Conservation (phyloP, 2,797 vertebrate genomes). For the Alosa sapidissima region DNA sequence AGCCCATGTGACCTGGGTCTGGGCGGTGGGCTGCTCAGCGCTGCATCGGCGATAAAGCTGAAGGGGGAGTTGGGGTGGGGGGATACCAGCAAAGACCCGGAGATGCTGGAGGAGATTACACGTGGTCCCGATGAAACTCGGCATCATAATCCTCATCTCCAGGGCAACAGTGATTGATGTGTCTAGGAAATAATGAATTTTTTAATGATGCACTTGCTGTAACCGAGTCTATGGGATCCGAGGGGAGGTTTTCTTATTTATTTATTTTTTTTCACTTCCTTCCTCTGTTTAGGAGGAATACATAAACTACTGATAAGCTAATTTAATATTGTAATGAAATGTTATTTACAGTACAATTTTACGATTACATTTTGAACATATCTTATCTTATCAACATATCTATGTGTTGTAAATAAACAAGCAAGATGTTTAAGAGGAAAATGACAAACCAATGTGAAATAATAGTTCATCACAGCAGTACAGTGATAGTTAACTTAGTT, state of each 20-base stretch:
- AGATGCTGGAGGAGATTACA: slow-evolving; percentile 59
- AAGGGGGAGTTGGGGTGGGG: too few species aligned
- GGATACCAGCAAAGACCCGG: slow-evolving; percentile 38
- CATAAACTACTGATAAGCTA: neutral
- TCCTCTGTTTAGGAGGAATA: neutral
- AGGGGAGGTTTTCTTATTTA: neutral
- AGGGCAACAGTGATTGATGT: slow-evolving; percentile 45
- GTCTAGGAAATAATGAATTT: slow-evolving; percentile 39
- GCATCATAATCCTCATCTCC: slow-evolving; percentile 34
- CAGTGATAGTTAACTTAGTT: neutral
- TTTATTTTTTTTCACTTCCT: neutral
- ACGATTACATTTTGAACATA: neutral
- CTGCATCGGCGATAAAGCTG: slow-evolving; percentile 33
- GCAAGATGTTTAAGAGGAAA: neutral
- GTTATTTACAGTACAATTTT: neutral
- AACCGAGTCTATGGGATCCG: neutral
- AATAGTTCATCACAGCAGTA: neutral
- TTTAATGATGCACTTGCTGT: slow-evolving; percentile 4
- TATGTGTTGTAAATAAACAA: neutral
- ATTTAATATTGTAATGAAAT: neutral
- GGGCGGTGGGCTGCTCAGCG: slow-evolving; percentile 34
- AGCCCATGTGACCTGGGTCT: slow-evolving; percentile 63
- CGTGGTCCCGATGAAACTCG: slow-evolving; percentile 42
- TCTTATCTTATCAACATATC: neutral
- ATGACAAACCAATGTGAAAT: neutral